These are phyloP conservation scores for Siniperca scherzeri DNA, from an alignment of 2,797 vertebrate species.

Conservation along the genomic window DNA sequence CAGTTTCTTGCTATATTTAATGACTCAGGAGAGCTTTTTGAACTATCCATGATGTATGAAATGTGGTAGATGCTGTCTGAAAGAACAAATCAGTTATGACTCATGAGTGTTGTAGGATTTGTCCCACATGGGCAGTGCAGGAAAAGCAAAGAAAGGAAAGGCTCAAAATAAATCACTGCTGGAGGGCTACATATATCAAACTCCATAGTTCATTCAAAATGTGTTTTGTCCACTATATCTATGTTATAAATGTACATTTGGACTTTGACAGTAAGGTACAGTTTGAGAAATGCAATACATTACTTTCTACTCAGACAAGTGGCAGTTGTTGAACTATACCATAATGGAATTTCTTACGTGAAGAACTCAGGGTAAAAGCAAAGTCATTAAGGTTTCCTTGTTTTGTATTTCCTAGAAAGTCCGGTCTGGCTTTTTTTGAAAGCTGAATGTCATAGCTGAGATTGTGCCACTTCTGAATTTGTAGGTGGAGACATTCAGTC, in stretches of 20 bases:
- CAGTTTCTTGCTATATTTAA: conserved; percentile 62
- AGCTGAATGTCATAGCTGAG: conserved; percentile 26
- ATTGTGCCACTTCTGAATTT: conserved; percentile 30
- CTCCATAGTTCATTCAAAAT: conserved; percentile 75
- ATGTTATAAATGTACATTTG: conserved; percentile 74
- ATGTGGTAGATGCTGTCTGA: conserved; percentile 66
- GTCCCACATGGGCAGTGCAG: conserved; percentile 60
- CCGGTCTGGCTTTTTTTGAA: conserved; percentile 28
- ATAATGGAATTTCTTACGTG: conserved; percentile 73
- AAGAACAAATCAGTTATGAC: conserved; percentile 78
- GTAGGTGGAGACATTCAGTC: background rate
- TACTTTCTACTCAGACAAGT: conserved; percentile 71
- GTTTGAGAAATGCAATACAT: conserved; percentile 77
- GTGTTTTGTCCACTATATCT: conserved; percentile 74
- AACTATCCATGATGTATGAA: conserved; percentile 65
- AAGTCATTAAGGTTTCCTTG: conserved; percentile 29
- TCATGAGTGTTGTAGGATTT: conserved; percentile 73
- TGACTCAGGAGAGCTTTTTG: conserved; percentile 63
- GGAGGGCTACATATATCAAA: conserved; percentile 77
- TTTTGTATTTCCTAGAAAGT: conserved; percentile 51
- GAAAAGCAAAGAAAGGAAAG: conserved; percentile 63
- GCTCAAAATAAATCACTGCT: conserved; percentile 79
- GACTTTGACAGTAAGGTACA: conserved; percentile 66
- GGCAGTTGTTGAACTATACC: conserved; percentile 64
- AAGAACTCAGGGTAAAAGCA: conserved; percentile 56